Conservation (phyloP, 2,797 vertebrate genomes). For the Sebastes goodei region DNA sequence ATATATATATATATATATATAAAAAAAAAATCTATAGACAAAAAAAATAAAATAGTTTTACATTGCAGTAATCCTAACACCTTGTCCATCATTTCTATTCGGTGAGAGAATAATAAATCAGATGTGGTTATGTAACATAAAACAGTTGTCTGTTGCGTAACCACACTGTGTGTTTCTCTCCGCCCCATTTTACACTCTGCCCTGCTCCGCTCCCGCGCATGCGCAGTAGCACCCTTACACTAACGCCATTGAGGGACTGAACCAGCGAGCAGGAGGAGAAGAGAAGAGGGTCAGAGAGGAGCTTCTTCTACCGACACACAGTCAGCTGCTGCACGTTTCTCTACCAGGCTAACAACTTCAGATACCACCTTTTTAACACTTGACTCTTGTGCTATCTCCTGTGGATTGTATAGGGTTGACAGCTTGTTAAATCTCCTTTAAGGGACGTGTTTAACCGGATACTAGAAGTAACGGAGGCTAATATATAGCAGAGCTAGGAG, state of each 20-base stretch:
- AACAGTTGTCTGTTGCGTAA: conserved; percentile 76
- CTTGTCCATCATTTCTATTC: neutral
- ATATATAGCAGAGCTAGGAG: neutral
- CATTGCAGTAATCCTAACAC: neutral
- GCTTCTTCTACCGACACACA: conserved; percentile 12
- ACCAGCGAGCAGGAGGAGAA: too few species aligned
- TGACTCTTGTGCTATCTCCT: neutral
- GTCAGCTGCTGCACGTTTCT: conserved; percentile 59
- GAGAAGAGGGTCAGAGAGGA: conserved; percentile 56
- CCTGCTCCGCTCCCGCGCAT: conserved; percentile 33
- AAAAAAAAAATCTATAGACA: too few species aligned
- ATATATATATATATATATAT: too few species aligned
- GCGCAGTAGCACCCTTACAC: conserved; percentile 34
- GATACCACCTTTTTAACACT: conserved; percentile 24
- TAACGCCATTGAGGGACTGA: conserved; percentile 81
- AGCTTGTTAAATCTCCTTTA: neutral
- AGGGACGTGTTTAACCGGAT: conserved; percentile 33
- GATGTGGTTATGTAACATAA: conserved; percentile 74
- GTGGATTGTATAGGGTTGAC: conserved; percentile 24
- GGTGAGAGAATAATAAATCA: conserved; percentile 41
- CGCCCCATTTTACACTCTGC: conserved; percentile 29
- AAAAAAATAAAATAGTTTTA: neutral
- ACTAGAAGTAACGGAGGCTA: conserved; percentile 65
- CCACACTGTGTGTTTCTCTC: neutral
- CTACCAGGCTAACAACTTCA: too few species aligned